Evolutionary conservation across 2,888 invertebrate species (phyloP).

Genomic region (Didymodactylos carnosus): DNA sequence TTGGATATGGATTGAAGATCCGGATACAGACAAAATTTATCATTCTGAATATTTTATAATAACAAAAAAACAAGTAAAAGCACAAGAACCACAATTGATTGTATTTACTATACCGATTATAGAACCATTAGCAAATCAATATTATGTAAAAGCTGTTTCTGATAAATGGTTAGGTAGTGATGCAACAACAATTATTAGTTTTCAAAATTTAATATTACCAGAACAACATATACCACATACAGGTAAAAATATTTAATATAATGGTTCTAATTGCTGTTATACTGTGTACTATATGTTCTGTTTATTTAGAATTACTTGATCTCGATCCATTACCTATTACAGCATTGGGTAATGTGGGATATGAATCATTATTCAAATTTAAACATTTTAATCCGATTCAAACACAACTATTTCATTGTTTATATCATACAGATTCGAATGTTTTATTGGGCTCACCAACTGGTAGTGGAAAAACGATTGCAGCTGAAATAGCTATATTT

Average conservation of each 20-base stretch:
- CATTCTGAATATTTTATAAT: constrained; percentile 78
- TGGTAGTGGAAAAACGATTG: constrained; percentile 91
- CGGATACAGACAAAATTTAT: constrained; percentile 74
- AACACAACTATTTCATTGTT: constrained; percentile 80
- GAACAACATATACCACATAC: constrained; percentile 78
- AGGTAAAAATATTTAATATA: constrained; percentile 36
- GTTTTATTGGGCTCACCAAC: constrained; percentile 75
- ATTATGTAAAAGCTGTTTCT: constrained; percentile 63
- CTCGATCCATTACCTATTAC: constrained; percentile 69
- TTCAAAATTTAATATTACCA: constrained; percentile 70
- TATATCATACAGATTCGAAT: constrained; percentile 82
- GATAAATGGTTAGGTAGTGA: constrained; percentile 58
- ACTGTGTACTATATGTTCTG: not conserved
- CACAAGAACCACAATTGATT: constrained; percentile 56
- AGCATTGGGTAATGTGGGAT: constrained; percentile 54
- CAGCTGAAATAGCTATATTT: constrained; percentile 89
- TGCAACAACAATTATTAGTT: constrained; percentile 39
- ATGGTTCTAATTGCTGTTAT: not conserved
- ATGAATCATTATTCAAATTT: constrained; percentile 65
- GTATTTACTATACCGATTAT: constrained; percentile 82
- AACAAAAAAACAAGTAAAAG: constrained; percentile 54
- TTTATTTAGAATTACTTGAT: constrained; percentile 53
- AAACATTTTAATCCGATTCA: constrained; percentile 94
- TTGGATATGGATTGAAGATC: constrained; percentile 95
- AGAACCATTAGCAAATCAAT: constrained; percentile 66